Percentiles rank a stretch among this genome's conserved stretches.
phyloP scores from a whole-genome alignment of 2,888 invertebrate genomes.

The Strigamia maritima region DNA sequence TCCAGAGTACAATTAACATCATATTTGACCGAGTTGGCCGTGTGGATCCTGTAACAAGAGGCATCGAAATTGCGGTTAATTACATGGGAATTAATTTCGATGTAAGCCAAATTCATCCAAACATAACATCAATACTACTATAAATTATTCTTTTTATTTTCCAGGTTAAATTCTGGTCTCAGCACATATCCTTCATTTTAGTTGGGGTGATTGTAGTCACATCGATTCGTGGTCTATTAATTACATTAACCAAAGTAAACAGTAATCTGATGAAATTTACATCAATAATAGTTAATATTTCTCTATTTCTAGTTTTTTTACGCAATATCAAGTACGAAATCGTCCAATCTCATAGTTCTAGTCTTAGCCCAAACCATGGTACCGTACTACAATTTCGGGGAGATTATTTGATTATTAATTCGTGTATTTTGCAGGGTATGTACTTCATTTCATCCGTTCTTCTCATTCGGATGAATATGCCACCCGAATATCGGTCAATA shows the following conservation, averaged over 20 bases:
- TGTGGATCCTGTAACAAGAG: constrained; percentile 95
- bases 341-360: constrained; percentile 95
- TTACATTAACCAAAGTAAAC: constrained; percentile 91
- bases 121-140: no score
- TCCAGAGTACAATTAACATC: constrained; percentile 94
- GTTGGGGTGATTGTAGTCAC: constrained; percentile 98
- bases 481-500: constrained; percentile 89
- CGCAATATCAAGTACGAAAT: constrained; percentile 97
- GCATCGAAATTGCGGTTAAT: constrained; percentile 92
- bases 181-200: constrained; percentile 94
- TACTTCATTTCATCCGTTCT: constrained; percentile 98
- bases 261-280: neutral
- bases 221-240: constrained; percentile 88
- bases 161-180: constrained; percentile 83
- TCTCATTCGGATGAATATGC: constrained; percentile 99
- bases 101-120: no score
- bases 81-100: constrained; percentile 91
- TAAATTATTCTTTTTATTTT: no score
- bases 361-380: constrained; percentile 97
- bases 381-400: constrained; percentile 43
- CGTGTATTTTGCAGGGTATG: constrained; percentile 69
- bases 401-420: neutral
- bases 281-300: neutral
- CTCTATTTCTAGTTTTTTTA: constrained; percentile 85
- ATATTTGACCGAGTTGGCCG: constrained; percentile 98